These are phyloP conservation scores for Caenorhabditis angaria DNA, from an alignment of 2,888 invertebrate species.

Conservation along the genomic window DNA sequence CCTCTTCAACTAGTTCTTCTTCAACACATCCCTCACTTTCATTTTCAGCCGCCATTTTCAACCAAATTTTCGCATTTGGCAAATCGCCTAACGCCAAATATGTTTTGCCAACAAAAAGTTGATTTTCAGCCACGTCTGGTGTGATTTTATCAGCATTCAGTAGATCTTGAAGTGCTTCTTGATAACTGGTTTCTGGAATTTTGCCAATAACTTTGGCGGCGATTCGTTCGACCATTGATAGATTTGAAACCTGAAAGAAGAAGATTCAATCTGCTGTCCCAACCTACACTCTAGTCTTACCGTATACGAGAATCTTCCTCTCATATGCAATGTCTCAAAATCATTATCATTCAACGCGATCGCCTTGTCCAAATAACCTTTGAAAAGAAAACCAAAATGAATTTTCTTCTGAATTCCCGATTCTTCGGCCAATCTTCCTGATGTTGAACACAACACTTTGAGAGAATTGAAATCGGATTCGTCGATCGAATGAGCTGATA, in stretches of 20 bases:
- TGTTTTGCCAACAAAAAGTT: slow-evolving; percentile 50
- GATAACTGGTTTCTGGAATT: slow-evolving; percentile 30
- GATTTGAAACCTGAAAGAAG: not conserved
- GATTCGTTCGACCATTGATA: slow-evolving; percentile 32
- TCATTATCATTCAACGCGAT: slow-evolving; percentile 29
- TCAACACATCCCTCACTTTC: slow-evolving; percentile 26
- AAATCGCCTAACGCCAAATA: slow-evolving; percentile 43
- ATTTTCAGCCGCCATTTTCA: slow-evolving; percentile 23
- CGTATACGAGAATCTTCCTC: slow-evolving; percentile 49
- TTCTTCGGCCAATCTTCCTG: slow-evolving; percentile 50
- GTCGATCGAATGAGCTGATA: slow-evolving; percentile 22
- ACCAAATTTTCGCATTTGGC: slow-evolving; percentile 39
- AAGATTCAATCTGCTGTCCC: too few relatives aligned
- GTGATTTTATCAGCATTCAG: slow-evolving; percentile 28
- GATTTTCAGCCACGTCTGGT: slow-evolving; percentile 42
- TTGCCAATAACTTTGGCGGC: slow-evolving; percentile 37
- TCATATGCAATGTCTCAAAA: slow-evolving; percentile 49
- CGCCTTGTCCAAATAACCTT: slow-evolving; percentile 42
- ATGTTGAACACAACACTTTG: slow-evolving; percentile 39
- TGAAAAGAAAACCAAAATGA: slow-evolving; percentile 48
- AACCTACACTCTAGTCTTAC: too few relatives aligned
- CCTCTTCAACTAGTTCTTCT: slow-evolving; percentile 42
- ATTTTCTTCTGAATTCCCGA: slow-evolving; percentile 38
- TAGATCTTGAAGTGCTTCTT: slow-evolving; percentile 45
- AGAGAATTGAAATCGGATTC: slow-evolving; percentile 23